These are phyloP conservation scores for Antennarius maculatus DNA, from an alignment of 2,797 vertebrate species.

Conservation along the genomic window DNA sequence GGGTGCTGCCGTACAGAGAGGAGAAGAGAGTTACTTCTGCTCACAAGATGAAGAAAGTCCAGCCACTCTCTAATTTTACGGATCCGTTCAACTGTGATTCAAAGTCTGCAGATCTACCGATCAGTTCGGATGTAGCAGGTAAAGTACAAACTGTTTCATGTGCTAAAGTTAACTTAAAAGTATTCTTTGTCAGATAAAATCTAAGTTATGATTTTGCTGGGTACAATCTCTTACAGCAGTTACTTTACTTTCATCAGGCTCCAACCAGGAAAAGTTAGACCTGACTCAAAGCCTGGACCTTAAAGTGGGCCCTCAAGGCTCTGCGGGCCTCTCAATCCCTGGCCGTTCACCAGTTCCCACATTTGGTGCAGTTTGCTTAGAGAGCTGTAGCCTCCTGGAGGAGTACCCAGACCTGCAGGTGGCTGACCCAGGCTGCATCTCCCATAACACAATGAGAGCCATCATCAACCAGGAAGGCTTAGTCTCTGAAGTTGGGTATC, in stretches of 20 bases:
- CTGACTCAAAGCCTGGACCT: constrained; percentile 6
- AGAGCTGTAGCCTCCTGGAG: constrained; percentile 66
- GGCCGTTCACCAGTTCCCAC: constrained; percentile 3
- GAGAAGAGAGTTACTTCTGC: constrained; percentile 36
- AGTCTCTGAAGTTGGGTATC: neutral
- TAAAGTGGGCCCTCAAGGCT: constrained; percentile 7
- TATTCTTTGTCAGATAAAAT: constrained; percentile 7
- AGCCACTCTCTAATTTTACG: neutral
- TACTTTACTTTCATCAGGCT: constrained; percentile 41
- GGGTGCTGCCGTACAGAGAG: constrained; percentile 62
- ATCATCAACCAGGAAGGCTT: neutral
- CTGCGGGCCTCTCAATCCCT: constrained; percentile 57
- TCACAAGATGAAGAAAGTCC: constrained; percentile 18
- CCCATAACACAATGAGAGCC: constrained; percentile 36
- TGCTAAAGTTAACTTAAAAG: neutral
- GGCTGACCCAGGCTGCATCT: constrained; percentile 53
- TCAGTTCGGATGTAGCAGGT: constrained; percentile 53
- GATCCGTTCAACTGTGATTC: neutral
- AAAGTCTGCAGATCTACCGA: neutral
- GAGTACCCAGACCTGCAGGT: constrained; percentile 77
- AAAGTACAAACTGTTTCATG: constrained; percentile 7
- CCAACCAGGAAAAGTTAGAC: constrained; percentile 30
- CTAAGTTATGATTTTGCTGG: neutral
- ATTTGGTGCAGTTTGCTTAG: constrained; percentile 14
- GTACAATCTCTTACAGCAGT: neutral